Percentiles rank a stretch among this genome's conserved stretches.
phyloP scores from a whole-genome alignment of 2,113 vertebrate species.

The Emydura subglobosa region DNA sequence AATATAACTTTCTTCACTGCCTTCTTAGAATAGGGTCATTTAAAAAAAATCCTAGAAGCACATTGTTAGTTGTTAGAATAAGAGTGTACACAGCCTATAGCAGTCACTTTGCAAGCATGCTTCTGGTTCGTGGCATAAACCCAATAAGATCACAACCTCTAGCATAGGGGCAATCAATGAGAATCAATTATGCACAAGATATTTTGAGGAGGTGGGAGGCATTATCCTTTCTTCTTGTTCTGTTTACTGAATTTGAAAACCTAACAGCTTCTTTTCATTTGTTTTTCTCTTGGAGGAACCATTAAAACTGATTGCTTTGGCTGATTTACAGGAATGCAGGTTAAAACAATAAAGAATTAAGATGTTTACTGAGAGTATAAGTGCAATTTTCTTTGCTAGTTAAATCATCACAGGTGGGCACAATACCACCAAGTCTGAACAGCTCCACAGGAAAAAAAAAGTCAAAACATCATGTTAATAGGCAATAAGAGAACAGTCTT shows the following conservation, averaged over 20 bases:
- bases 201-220: not conserved
- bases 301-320: slow-evolving; percentile 62
- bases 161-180: not conserved
- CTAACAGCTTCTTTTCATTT: slow-evolving; percentile 32
- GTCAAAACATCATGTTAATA: slow-evolving; percentile 36
- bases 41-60: slow-evolving; percentile 15
- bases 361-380: slow-evolving; percentile 63
- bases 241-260: not conserved
- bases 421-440: slow-evolving; percentile 14
- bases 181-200: not conserved
- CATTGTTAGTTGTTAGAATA: not conserved
- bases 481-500: slow-evolving; percentile 34
- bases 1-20: not conserved
- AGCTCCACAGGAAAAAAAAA: slow-evolving; percentile 36
- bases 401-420: slow-evolving; percentile 63
- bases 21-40: not conserved
- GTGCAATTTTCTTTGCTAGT: slow-evolving; percentile 55
- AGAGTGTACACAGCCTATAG: not conserved
- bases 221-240: not conserved
- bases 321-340: slow-evolving; percentile 64
- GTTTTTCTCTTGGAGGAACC: slow-evolving; percentile 46
- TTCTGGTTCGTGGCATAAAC: not conserved
- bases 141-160: slow-evolving; percentile 22
- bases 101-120: not conserved
- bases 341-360: slow-evolving; percentile 65